These are phyloP conservation scores for Cybosia mesomella DNA, from an alignment of 2,888 invertebrate genomes.

Conservation along the genomic window DNA sequence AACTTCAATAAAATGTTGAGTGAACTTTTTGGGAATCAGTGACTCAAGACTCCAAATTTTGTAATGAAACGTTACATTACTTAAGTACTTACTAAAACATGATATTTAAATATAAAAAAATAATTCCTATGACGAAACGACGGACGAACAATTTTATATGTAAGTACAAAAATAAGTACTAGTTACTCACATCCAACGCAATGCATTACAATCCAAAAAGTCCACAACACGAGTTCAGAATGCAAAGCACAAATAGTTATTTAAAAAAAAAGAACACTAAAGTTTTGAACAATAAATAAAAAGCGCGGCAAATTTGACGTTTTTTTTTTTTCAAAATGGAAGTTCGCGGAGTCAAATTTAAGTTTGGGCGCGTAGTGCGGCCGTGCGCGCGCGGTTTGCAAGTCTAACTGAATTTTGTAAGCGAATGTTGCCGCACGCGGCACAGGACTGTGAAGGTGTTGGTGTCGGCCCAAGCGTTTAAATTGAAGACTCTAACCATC, in stretches of 20 bases:
- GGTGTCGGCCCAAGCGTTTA: constrained; percentile 71
- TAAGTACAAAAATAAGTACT: constrained; percentile 43
- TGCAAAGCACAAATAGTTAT: constrained; percentile 58
- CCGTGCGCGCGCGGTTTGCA: constrained; percentile 82
- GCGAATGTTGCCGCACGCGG: constrained; percentile 71
- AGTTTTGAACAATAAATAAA: constrained; percentile 36
- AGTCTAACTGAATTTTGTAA: constrained; percentile 84
- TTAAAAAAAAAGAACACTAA: constrained; percentile 49
- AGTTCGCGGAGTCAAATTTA: constrained; percentile 73
- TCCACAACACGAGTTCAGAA: constrained; percentile 65
- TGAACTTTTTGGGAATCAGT: constrained; percentile 20
- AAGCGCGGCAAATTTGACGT: constrained; percentile 54
- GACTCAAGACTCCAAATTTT: not conserved
- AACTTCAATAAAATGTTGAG: constrained; percentile 8
- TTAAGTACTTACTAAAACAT: not conserved
- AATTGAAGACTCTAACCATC: constrained; percentile 55
- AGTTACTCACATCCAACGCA: constrained; percentile 82
- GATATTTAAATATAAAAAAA: not conserved
- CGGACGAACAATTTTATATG: constrained; percentile 78
- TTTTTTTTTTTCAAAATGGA: constrained; percentile 59
- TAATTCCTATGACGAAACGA: constrained; percentile 36
- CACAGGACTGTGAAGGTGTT: constrained; percentile 79
- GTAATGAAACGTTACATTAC: not conserved
- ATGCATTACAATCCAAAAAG: constrained; percentile 83
- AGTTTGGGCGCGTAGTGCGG: constrained; percentile 79